Evolutionary conservation across 2,797 vertebrate species (phyloP).

Genomic region (Pseudochromis fuscus): DNA sequence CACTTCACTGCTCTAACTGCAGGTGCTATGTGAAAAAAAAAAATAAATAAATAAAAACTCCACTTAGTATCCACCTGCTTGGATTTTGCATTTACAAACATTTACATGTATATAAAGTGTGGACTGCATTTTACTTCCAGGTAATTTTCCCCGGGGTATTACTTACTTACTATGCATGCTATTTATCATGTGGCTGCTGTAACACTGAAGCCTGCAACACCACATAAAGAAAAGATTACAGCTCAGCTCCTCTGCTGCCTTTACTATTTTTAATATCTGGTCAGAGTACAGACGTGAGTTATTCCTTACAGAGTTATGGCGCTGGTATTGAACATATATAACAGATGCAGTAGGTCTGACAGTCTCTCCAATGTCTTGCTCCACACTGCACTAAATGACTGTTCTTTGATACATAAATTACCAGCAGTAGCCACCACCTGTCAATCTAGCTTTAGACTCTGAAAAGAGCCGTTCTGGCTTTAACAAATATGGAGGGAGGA

Average conservation of each 20-base stretch:
- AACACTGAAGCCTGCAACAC: slow-evolving; percentile 12
- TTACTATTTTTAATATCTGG: slow-evolving; percentile 27
- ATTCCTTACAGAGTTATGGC: slow-evolving; percentile 20
- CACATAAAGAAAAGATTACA: slow-evolving; percentile 12
- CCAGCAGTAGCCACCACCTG: slow-evolving; percentile 19
- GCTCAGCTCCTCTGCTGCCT: not conserved
- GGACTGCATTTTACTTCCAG: not conserved
- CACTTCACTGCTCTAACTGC: slow-evolving; percentile 11
- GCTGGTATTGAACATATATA: slow-evolving; percentile 28
- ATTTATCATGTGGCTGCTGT: slow-evolving; percentile 15
- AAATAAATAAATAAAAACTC: too few species aligned
- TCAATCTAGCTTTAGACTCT: slow-evolving; percentile 24
- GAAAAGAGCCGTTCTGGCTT: not conserved
- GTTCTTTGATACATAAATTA: slow-evolving; percentile 50
- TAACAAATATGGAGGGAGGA: not conserved
- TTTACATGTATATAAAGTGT: slow-evolving; percentile 14
- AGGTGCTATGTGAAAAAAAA: slow-evolving; percentile 10
- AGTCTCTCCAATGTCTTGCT: slow-evolving; percentile 18
- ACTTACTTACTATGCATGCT: slow-evolving; percentile 4
- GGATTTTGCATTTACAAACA: slow-evolving; percentile 6
- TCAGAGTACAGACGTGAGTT: slow-evolving; percentile 20
- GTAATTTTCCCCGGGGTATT: not conserved
- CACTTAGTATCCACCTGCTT: slow-evolving; percentile 13
- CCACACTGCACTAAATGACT: slow-evolving; percentile 16
- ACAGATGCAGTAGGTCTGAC: slow-evolving; percentile 24